Conservation (phyloP, 2,888 invertebrate species). For the Vandiemenella viatica region DNA sequence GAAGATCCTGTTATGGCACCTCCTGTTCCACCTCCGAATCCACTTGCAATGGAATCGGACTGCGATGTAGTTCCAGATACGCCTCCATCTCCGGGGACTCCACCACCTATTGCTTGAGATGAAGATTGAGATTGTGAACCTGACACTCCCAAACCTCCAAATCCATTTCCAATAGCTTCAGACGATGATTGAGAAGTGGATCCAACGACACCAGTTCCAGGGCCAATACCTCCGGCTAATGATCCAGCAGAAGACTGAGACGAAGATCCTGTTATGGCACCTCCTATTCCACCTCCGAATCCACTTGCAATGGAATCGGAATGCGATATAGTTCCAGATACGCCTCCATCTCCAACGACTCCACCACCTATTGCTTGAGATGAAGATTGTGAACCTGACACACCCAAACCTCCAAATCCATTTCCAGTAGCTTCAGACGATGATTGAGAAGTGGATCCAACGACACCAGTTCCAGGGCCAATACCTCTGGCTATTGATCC, state of each 20-base stretch:
- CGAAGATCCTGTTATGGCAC: background rate
- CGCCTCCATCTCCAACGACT: background rate
- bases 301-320: background rate
- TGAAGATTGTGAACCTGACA: background rate
- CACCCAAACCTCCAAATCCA: background rate
- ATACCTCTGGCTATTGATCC: background rate
- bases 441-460: background rate
- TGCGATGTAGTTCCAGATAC: background rate
- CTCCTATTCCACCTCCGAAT: background rate
- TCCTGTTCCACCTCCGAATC: background rate
- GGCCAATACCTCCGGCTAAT: background rate
- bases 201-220: background rate
- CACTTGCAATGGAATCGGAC: background rate
- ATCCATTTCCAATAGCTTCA: background rate
- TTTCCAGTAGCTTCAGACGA: background rate
- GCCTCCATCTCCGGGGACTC: background rate
- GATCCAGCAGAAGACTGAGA: background rate
- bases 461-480: background rate
- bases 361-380: background rate
- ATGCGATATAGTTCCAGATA: background rate
- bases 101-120: background rate
- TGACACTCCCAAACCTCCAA: background rate
- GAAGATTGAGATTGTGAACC: background rate
- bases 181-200: background rate
- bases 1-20: too few species aligned